These are phyloP conservation scores for Aproaerema taeniolella DNA, from an alignment of 2,888 invertebrate species.

Conservation along the genomic window DNA sequence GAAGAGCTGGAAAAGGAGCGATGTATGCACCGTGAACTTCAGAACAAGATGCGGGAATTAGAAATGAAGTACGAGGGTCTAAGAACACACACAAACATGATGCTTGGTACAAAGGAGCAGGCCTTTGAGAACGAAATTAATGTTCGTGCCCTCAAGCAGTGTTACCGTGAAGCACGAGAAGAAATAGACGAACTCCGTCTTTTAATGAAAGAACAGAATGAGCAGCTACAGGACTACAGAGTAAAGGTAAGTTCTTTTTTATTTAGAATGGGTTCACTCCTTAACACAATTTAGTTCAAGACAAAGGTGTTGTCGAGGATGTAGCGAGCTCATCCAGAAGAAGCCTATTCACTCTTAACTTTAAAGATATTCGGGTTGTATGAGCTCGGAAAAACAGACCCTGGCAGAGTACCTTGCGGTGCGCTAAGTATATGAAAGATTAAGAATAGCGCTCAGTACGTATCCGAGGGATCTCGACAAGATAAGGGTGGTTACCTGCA, in stretches of 20 bases:
- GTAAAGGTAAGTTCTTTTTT: constrained; percentile 70
- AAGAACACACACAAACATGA: constrained; percentile 54
- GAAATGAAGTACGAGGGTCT: constrained; percentile 61
- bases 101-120: constrained; percentile 78
- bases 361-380: too few species aligned
- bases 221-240: constrained; percentile 82
- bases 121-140: constrained; percentile 76
- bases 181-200: constrained; percentile 78
- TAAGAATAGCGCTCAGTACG: too few species aligned
- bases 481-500: too few species aligned
- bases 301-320: too few species aligned
- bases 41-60: constrained; percentile 52
- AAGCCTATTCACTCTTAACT: too few species aligned
- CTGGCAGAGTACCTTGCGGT: too few species aligned
- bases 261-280: too few species aligned
- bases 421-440: too few species aligned
- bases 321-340: too few species aligned
- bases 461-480: too few species aligned
- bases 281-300: too few species aligned
- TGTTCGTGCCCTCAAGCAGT: constrained; percentile 61
- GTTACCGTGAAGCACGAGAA: constrained; percentile 79
- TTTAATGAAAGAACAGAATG: constrained; percentile 80
- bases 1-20: constrained; percentile 78
- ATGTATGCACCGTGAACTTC: constrained; percentile 74
- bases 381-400: too few species aligned